These are phyloP conservation scores for Lordiphosa collinella DNA, from an alignment of 1,140 invertebrate genomes.

Conservation along the genomic window DNA sequence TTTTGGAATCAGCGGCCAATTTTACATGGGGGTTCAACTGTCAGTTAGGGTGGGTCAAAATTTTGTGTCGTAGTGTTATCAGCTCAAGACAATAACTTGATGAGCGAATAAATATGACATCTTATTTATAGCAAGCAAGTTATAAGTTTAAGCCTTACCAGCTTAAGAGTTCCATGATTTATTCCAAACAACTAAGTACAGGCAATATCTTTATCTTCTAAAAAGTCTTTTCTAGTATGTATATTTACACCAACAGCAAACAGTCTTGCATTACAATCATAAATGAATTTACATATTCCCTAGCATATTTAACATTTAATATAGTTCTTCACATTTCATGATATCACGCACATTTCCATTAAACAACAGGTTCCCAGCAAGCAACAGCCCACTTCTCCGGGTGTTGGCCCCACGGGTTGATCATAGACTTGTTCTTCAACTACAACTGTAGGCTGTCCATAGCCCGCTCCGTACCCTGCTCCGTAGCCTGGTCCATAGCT, in stretches of 20 bases:
- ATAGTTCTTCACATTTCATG: conserved; percentile 4
- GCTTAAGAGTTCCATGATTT: too few relatives aligned
- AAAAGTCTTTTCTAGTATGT: background rate
- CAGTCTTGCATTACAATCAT: too few relatives aligned
- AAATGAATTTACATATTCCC: background rate
- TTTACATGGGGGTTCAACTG: too few relatives aligned
- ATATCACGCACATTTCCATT: conserved; percentile 57
- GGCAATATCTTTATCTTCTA: background rate
- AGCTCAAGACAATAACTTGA: too few relatives aligned
- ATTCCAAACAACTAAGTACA: background rate
- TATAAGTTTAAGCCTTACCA: too few relatives aligned
- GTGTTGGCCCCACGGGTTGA: conserved; percentile 29
- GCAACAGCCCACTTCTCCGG: conserved; percentile 51
- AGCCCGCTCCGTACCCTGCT: conserved; percentile 16
- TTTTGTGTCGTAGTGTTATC: too few relatives aligned
- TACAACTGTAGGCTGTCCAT: conserved; percentile 21
- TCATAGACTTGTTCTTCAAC: conserved; percentile 46
- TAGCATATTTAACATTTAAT: background rate
- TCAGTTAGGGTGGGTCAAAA: too few relatives aligned
- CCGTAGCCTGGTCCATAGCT: conserved; percentile 15
- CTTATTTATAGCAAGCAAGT: too few relatives aligned
- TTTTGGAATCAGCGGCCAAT: too few relatives aligned
- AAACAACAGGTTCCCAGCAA: conserved; percentile 55
- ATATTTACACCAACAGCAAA: background rate
- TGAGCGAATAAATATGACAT: too few relatives aligned